These are phyloP conservation scores for Callopanchax toddi DNA, from an alignment of 2,113 vertebrate genomes.

Conservation along the genomic window DNA sequence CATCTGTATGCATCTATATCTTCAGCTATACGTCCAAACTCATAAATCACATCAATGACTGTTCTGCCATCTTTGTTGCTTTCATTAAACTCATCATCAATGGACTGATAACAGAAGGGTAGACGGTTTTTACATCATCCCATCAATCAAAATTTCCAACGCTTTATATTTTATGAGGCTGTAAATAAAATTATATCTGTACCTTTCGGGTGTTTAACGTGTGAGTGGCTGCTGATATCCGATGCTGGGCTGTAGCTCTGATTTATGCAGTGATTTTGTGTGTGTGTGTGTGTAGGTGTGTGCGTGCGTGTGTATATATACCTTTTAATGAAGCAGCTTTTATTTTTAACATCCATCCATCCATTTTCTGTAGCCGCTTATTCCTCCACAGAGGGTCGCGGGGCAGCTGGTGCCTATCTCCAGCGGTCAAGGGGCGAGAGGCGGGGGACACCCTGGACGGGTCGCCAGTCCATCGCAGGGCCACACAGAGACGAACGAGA, in stretches of 20 bases:
- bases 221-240: slow-evolving; percentile 10
- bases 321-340: not conserved
- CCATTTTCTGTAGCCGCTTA: too few relatives aligned
- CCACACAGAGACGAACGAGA: too few relatives aligned
- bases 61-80: slow-evolving; percentile 34
- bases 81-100: slow-evolving; percentile 37
- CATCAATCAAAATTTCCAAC: slow-evolving; percentile 55
- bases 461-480: too few relatives aligned
- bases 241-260: slow-evolving; percentile 8
- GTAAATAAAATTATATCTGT: slow-evolving; percentile 33
- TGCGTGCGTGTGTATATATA: too few relatives aligned
- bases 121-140: slow-evolving; percentile 53
- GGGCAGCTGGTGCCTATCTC: too few relatives aligned
- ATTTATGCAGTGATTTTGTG: slow-evolving; percentile 4
- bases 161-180: slow-evolving; percentile 14
- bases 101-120: slow-evolving; percentile 34
- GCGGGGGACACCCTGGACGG: too few relatives aligned
- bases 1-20: slow-evolving; percentile 29
- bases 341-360: too few relatives aligned
- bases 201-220: slow-evolving; percentile 17
- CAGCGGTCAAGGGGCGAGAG: too few relatives aligned
- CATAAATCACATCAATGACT: slow-evolving; percentile 33
- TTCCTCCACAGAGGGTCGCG: too few relatives aligned
- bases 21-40: slow-evolving; percentile 26
- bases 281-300: too few relatives aligned